A percentile compares a stretch with the other conserved stretches of the same genome.
Conservation (phyloP, 1,140 invertebrate species). For the Drosophila mauritiana region DNA sequence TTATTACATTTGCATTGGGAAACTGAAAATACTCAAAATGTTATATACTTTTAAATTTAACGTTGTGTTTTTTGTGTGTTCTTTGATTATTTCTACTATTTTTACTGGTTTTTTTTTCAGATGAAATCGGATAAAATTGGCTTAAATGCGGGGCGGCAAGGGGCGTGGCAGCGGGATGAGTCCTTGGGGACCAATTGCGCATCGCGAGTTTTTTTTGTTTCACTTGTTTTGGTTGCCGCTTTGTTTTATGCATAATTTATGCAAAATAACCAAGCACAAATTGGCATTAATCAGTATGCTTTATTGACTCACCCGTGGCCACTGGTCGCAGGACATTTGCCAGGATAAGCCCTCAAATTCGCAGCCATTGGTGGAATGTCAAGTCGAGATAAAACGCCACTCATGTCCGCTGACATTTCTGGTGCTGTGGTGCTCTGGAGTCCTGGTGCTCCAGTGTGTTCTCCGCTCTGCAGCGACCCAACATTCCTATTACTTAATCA, state of each 20-base stretch:
- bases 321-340: conserved; percentile 3
- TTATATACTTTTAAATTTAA: too few species aligned
- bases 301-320: conserved; percentile 54
- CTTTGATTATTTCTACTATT: neutral
- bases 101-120: neutral
- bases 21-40: too few species aligned
- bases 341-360: conserved; percentile 7
- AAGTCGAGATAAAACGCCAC: conserved; percentile 29
- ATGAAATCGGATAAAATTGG: conserved; percentile 33
- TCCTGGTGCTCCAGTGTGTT: conserved; percentile 11
- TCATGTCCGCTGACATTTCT: conserved; percentile 50
- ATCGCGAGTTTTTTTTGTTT: conserved; percentile 28
- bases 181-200: conserved; percentile 28
- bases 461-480: conserved; percentile 19
- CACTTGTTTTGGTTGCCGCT: conserved; percentile 5
- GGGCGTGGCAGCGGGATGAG: conserved; percentile 14
- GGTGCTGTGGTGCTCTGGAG: neutral
- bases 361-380: conserved; percentile 12
- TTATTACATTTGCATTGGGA: too few species aligned
- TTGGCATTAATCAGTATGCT: conserved; percentile 71
- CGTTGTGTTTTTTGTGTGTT: too few species aligned
- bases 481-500: conserved; percentile 78
- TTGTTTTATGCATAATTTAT: conserved; percentile 72
- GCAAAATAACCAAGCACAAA: conserved; percentile 61
- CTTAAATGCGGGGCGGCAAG: conserved; percentile 52